These are phyloP conservation scores for Acrocephalus scirpaceus DNA, from an alignment of 2,797 vertebrate species.

Conservation along the genomic window DNA sequence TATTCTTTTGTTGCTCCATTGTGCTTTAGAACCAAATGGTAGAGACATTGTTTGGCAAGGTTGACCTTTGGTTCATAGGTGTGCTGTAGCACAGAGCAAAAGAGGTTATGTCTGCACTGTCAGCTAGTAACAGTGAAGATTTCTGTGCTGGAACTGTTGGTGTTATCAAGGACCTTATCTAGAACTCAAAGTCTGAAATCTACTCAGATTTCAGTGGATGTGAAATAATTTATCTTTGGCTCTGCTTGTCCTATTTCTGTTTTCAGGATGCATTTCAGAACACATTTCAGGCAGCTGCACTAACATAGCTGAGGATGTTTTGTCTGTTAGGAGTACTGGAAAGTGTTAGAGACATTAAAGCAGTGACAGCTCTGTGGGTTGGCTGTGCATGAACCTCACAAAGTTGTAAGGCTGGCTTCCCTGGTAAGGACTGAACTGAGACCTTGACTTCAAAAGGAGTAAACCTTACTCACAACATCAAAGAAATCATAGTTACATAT, in stretches of 20 bases:
- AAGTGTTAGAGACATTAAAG: not conserved
- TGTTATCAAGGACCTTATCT: not conserved
- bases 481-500: not conserved
- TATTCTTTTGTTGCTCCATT: not conserved
- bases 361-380: not conserved
- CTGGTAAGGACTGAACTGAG: not conserved
- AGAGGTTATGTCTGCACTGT: not conserved
- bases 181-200: not conserved
- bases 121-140: not conserved
- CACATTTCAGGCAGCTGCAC: not conserved
- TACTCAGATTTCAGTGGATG: not conserved
- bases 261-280: not conserved
- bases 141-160: not conserved
- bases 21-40: not conserved
- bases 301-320: not conserved
- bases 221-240: not conserved
- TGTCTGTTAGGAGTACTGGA: not conserved
- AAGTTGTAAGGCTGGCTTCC: not conserved
- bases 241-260: not conserved
- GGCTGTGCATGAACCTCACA: not conserved
- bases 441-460: not conserved
- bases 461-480: not conserved
- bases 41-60: not conserved
- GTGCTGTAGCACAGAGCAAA: not conserved
- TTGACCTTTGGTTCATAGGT: not conserved